These are phyloP conservation scores for Pangasius mekongensis DNA, from an alignment of 2,797 vertebrate genomes.

Conservation along the genomic window DNA sequence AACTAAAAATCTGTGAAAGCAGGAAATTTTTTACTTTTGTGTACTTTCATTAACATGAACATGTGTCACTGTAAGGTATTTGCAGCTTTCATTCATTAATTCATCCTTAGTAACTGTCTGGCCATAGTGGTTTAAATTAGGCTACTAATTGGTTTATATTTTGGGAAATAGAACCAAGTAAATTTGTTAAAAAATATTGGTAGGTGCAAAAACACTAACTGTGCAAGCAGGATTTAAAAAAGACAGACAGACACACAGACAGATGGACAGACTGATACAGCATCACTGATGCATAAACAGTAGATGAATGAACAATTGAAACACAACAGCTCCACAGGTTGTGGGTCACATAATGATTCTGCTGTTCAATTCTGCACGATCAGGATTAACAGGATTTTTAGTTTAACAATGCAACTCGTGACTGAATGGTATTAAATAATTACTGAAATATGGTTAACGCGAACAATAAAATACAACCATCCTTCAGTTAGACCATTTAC, in stretches of 20 bases:
- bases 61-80: neutral
- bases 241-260: neutral
- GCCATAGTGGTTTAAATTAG: neutral
- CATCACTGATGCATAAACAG: neutral
- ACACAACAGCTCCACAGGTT: neutral
- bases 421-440: neutral
- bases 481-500: neutral
- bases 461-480: conserved; percentile 10
- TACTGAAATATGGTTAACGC: neutral
- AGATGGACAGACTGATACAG: neutral
- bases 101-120: neutral
- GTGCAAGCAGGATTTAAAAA: neutral
- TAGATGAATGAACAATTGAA: neutral
- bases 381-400: neutral
- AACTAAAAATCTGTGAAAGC: neutral
- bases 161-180: neutral
- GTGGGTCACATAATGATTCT: neutral
- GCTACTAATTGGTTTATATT: neutral
- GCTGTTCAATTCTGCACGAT: neutral
- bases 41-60: neutral
- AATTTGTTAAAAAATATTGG: neutral
- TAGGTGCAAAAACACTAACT: neutral
- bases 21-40: neutral
- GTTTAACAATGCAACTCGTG: neutral
- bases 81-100: neutral